A percentile compares a stretch with the other conserved stretches of the same genome.
phyloP scores from a whole-genome alignment of 2,797 vertebrate species.

The Melanotaenia maccullochi region DNA sequence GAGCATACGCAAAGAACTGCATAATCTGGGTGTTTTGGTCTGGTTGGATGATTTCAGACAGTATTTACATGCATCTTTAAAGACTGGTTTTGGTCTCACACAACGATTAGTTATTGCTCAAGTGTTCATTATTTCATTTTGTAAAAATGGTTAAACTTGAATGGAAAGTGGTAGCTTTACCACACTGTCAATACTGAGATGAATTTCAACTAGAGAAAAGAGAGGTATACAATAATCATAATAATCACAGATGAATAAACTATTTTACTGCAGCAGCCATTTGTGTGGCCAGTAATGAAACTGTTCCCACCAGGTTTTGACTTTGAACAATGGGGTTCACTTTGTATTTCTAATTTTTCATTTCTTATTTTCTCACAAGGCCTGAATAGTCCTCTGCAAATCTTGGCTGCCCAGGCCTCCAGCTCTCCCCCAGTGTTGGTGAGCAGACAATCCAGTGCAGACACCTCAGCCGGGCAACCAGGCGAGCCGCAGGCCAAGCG shows the following conservation, averaged over 20 bases:
- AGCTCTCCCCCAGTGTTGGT: slow-evolving; percentile 93
- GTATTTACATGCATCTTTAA: no score
- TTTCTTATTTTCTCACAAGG: slow-evolving; percentile 73
- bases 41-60: no score
- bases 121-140: not conserved
- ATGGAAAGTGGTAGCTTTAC: not conserved
- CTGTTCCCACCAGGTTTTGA: not conserved
- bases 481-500: slow-evolving; percentile 90
- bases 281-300: not conserved
- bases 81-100: no score
- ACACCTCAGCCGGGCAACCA: slow-evolving; percentile 72
- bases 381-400: slow-evolving; percentile 93
- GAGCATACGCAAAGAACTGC: no score
- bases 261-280: not conserved
- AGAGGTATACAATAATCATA: not conserved
- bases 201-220: not conserved
- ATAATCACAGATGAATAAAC: not conserved
- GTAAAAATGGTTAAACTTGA: not conserved
- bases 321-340: not conserved
- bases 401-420: slow-evolving; percentile 95
- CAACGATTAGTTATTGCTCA: no score
- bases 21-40: no score
- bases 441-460: slow-evolving; percentile 82
- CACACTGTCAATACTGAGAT: not conserved
- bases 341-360: slow-evolving; percentile 4